A percentile compares a stretch with the other conserved stretches of the same genome.
These are phyloP conservation scores for Pseudanteris insignis DNA, from an alignment of 2,888 invertebrate species.

Conservation along the genomic window DNA sequence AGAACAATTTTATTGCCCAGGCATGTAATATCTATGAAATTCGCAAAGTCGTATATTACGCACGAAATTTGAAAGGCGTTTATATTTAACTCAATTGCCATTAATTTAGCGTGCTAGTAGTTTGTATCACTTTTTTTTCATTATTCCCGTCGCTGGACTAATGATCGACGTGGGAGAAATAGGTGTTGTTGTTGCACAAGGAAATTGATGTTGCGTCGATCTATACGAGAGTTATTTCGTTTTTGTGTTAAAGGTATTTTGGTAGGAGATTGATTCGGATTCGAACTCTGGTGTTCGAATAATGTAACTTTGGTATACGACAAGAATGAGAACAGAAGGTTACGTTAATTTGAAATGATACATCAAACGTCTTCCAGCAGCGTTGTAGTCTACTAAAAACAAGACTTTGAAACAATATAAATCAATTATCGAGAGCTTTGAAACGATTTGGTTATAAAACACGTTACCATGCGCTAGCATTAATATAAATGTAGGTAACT, in stretches of 20 bases:
- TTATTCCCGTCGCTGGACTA: conserved; percentile 4
- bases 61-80: too few relatives aligned
- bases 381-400: conserved; percentile 10
- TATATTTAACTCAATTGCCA: too few relatives aligned
- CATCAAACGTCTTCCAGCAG: conserved; percentile 22
- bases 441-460: conserved; percentile 12
- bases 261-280: conserved; percentile 19
- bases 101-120: not conserved
- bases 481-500: too few relatives aligned
- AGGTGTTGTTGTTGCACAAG: conserved; percentile 11
- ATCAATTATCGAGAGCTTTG: conserved; percentile 19
- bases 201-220: conserved; percentile 24
- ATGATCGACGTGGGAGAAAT: conserved; percentile 11
- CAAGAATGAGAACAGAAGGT: conserved; percentile 33
- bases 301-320: conserved; percentile 34
- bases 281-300: conserved; percentile 17
- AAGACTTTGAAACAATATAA: conserved; percentile 14
- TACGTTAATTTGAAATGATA: conserved; percentile 31
- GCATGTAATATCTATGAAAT: too few relatives aligned
- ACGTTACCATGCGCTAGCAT: too few relatives aligned
- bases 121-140: conserved; percentile 9
- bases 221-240: conserved; percentile 21
- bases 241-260: conserved; percentile 22
- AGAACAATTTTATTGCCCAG: too few relatives aligned
- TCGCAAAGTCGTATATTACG: too few relatives aligned